Evolutionary conservation across 2,888 invertebrate genomes (phyloP).

Genomic region (Morinoia aosen): DNA sequence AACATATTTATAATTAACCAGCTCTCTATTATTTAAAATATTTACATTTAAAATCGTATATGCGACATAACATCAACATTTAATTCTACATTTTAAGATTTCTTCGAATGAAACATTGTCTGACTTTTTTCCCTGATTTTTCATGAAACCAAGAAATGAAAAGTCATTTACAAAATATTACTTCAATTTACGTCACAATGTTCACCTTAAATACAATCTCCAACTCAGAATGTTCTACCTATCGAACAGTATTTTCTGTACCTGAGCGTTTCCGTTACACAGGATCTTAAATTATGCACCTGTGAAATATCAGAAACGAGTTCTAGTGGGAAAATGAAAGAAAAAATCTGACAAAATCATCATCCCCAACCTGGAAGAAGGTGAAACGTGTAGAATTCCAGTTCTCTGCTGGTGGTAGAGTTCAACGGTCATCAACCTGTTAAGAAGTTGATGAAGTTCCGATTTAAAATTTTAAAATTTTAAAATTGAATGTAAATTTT

Average conservation of each 20-base stretch:
- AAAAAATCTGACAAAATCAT: too few species aligned
- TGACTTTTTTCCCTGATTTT: background rate
- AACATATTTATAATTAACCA: background rate
- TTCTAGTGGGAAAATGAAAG: too few species aligned
- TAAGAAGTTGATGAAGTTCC: too few species aligned
- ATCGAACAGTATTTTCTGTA: background rate
- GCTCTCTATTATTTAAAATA: conserved; percentile 18
- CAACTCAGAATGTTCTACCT: background rate
- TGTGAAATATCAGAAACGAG: too few species aligned
- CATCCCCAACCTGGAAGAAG: too few species aligned
- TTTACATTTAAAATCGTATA: conserved; percentile 48
- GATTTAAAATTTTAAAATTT: too few species aligned
- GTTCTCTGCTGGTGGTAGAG: too few species aligned
- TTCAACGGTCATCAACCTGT: too few species aligned
- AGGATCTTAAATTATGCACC: too few species aligned
- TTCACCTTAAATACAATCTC: background rate
- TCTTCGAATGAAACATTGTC: background rate
- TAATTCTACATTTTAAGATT: background rate
- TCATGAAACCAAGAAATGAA: background rate
- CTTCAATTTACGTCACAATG: background rate
- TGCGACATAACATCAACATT: conserved; percentile 33
- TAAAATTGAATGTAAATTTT: too few species aligned
- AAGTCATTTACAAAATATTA: background rate
- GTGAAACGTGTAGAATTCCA: too few species aligned
- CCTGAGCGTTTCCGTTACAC: too few species aligned